These are phyloP conservation scores for Drosophila dives DNA, from an alignment of 2,888 invertebrate genomes.

Conservation along the genomic window DNA sequence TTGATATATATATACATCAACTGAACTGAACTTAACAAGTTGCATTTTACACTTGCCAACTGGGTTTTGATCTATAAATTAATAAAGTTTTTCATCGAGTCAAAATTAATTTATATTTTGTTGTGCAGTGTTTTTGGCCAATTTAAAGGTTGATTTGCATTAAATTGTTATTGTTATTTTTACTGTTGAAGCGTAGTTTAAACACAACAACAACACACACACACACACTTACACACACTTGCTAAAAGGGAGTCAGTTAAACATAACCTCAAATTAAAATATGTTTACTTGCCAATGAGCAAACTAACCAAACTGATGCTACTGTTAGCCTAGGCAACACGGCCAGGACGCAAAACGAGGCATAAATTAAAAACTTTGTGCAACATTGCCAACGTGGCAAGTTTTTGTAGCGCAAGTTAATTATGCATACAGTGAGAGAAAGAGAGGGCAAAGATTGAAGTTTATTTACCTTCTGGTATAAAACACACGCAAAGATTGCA, in stretches of 20 bases:
- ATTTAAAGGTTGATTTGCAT: slow-evolving; percentile 4
- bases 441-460: slow-evolving; percentile 14
- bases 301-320: slow-evolving; percentile 61
- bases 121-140: not conserved
- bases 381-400: slow-evolving; percentile 43
- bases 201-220: slow-evolving; percentile 17
- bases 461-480: slow-evolving; percentile 74
- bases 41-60: slow-evolving; percentile 29
- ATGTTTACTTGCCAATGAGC: slow-evolving; percentile 64
- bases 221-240: not conserved
- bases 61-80: not conserved
- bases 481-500: slow-evolving; percentile 52
- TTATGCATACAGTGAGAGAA: slow-evolving; percentile 64
- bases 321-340: slow-evolving; percentile 9
- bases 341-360: slow-evolving; percentile 32
- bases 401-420: slow-evolving; percentile 66
- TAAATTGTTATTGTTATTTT: slow-evolving; percentile 25
- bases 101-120: slow-evolving; percentile 12
- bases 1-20: not conserved
- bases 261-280: slow-evolving; percentile 79
- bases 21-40: slow-evolving; percentile 9
- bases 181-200: slow-evolving; percentile 53
- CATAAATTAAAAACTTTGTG: slow-evolving; percentile 59
- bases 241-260: slow-evolving; percentile 50
- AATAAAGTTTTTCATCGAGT: not conserved